Conservation (phyloP, 2,888 invertebrate species). For the Aphidoletes aphidimyza region DNA sequence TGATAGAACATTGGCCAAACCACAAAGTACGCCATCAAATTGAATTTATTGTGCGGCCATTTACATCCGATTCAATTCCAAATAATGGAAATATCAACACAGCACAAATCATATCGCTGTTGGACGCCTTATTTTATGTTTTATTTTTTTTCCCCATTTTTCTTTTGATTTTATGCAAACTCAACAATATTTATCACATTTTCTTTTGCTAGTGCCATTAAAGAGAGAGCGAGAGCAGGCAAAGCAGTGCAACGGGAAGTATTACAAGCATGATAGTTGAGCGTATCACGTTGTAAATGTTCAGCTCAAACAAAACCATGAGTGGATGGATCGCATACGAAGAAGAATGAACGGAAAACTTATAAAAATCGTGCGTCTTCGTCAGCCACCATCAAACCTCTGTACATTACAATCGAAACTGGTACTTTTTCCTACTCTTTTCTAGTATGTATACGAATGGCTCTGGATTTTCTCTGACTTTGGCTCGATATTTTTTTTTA, state of each 20-base stretch:
- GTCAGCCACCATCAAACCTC: background rate
- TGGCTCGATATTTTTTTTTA: background rate
- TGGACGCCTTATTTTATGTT: background rate
- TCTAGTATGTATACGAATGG: no score
- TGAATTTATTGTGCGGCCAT: conserved; percentile 23
- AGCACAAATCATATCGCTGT: conserved; percentile 22
- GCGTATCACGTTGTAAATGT: no score
- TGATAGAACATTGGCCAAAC: background rate
- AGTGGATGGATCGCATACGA: background rate
- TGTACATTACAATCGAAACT: background rate
- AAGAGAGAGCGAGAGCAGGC: no score
- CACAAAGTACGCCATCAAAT: conserved; percentile 7
- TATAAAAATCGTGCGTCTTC: background rate
- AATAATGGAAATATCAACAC: conserved; percentile 39
- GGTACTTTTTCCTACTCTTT: no score
- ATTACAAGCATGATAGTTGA: no score
- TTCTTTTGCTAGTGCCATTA: no score
- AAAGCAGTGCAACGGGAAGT: no score
- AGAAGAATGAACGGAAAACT: background rate
- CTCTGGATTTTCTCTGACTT: no score
- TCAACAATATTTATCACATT: background rate
- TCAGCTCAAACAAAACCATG: background rate
- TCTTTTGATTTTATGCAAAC: background rate
- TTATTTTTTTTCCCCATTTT: background rate
- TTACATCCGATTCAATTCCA: conserved; percentile 47